Evolutionary conservation across 2,888 invertebrate species (phyloP), one percentile per base, ranked within the genome.

Genomic region (Andricus quercusramuli): DNA sequence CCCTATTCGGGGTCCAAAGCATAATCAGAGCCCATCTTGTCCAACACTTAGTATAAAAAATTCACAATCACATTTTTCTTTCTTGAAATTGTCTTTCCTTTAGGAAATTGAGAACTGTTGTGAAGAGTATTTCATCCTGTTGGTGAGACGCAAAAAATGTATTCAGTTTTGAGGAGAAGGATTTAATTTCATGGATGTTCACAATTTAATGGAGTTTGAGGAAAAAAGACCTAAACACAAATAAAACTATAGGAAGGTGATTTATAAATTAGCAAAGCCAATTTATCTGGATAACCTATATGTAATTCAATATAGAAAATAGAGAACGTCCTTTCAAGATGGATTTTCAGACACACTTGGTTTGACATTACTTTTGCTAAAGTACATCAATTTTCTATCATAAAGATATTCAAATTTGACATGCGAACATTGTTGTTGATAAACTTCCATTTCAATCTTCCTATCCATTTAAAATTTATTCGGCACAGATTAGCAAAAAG

Each of bases 51-150:
- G 22, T 62, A 25, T 62, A 62, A 62, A 25, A 11, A 62, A 25
- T 62, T 62, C 25, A 62, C 62, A 25, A 62, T 62, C 62, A 62
- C 62, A 62, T 62, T 62, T 62, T 62, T 62, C 62, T n/a, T 56
- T 20, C 2, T 56, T 56, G 56, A 56, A 56, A n/a, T 8, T 56
- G n/a, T 56, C 9, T 62, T 62, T 62, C 25, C n/a, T 25, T 25
- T 62, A 62, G 62, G 25, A 25, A n/a, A 62, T 15, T 13, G 11
- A 22, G 25, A 13, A 62, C 25, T 62, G 13, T 5, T 25, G 22
- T 15, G 22, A 22, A 1, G 62, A 62, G 62, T 25, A 62, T 13
- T 15, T 62, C 25, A 62, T 62, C 5, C 25, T 62, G 62, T 22
- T 62, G 62, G 15, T 25, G 15, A 0, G 15, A 62, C 11, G 22